Evolutionary conservation across 1,140 invertebrate genomes (phyloP).

Genomic region (Hylaeus anthracinus): DNA sequence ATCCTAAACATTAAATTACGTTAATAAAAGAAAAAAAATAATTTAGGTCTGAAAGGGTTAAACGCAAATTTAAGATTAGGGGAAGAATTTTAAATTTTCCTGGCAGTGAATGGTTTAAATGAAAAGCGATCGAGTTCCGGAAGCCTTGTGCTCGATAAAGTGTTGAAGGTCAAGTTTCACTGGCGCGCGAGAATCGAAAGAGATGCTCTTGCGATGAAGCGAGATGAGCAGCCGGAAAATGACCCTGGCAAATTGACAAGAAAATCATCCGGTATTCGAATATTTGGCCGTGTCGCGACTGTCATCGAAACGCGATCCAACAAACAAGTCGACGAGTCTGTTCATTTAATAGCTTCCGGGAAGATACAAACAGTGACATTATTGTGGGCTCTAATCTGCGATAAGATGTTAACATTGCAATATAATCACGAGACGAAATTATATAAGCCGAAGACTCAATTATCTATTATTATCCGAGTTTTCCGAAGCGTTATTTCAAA

Average conservation of each 20-base stretch:
- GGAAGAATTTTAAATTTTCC: too few relatives aligned
- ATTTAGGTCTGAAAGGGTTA: too few relatives aligned
- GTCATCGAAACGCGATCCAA: neutral
- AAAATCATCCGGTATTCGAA: slow-evolving; percentile 18
- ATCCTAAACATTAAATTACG: too few relatives aligned
- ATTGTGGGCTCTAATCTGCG: neutral
- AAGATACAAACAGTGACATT: neutral
- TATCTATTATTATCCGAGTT: neutral
- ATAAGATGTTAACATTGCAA: neutral
- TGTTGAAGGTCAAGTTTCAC: too few relatives aligned
- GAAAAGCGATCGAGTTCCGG: too few relatives aligned
- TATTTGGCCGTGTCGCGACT: neutral
- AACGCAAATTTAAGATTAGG: too few relatives aligned
- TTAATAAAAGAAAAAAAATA: too few relatives aligned
- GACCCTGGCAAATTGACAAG: slow-evolving; percentile 14
- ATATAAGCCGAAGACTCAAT: neutral
- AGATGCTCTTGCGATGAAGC: neutral
- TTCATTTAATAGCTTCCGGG: neutral
- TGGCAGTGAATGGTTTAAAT: too few relatives aligned
- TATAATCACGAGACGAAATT: neutral
- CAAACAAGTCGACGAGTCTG: too few relatives aligned
- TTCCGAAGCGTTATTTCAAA: neutral
- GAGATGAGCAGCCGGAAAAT: too few relatives aligned
- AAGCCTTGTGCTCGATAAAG: too few relatives aligned
- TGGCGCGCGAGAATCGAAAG: neutral